Percentiles rank a stretch among this genome's conserved stretches.
phyloP scores from a whole-genome alignment of 2,888 invertebrate genomes.

The Homarus gammarus region DNA sequence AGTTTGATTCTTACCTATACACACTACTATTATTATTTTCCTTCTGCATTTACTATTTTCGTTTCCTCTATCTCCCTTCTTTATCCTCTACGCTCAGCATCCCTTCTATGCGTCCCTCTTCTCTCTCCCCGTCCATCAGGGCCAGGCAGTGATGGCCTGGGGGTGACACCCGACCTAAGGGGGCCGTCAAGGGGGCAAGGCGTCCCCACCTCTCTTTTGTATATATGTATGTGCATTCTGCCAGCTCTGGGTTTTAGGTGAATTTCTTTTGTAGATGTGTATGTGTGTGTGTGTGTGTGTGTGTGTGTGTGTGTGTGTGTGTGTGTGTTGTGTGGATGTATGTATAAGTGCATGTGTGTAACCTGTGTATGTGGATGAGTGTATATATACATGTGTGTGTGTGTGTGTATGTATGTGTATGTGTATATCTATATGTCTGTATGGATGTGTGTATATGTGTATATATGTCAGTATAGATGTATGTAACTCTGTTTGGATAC shows the following conservation, averaged over 20 bases:
- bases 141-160: constrained; percentile 40
- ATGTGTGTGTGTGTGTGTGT: constrained; percentile 26
- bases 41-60: neutral
- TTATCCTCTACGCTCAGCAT: neutral
- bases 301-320: constrained; percentile 27
- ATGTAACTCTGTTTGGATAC: too few relatives aligned
- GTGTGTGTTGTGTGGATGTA: neutral
- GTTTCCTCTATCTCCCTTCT: neutral
- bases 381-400: neutral
- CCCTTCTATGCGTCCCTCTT: constrained; percentile 27
- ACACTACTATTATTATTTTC: too few relatives aligned
- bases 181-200: constrained; percentile 25
- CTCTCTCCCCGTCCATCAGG: constrained; percentile 28
- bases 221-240: constrained; percentile 40
- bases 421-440: too few relatives aligned
- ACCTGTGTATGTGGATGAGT: too few relatives aligned
- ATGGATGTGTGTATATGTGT: too few relatives aligned
- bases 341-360: neutral
- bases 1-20: too few relatives aligned
- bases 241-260: constrained; percentile 6
- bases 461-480: too few relatives aligned
- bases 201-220: constrained; percentile 46
- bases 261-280: constrained; percentile 4
- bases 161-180: constrained; percentile 43
- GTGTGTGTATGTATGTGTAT: constrained; percentile 26